Evolutionary conservation across 2,113 vertebrate genomes (phyloP).

Genomic region (Xyliphius kryptos): DNA sequence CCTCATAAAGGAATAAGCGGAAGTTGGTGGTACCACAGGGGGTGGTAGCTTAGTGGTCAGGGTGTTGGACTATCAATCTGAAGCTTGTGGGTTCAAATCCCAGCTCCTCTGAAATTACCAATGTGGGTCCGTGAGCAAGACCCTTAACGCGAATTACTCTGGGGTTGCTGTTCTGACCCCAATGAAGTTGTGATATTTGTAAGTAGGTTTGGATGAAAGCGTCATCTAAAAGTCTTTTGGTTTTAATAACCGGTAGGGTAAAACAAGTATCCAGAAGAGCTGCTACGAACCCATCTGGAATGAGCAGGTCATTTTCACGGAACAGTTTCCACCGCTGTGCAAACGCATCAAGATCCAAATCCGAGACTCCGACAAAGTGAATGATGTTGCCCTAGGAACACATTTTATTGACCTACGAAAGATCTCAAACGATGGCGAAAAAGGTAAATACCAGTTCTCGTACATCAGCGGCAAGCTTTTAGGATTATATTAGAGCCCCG

Average conservation of each 20-base stretch:
- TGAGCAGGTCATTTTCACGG: slow-evolving; percentile 88
- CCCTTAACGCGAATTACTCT: too few relatives aligned
- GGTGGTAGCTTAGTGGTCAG: too few relatives aligned
- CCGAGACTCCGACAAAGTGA: slow-evolving; percentile 94
- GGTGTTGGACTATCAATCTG: too few relatives aligned
- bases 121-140: too few relatives aligned
- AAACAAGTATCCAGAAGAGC: slow-evolving; percentile 90
- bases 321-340: slow-evolving; percentile 94
- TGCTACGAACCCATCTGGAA: slow-evolving; percentile 97
- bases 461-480: neutral
- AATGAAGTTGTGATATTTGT: too few relatives aligned
- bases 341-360: slow-evolving; percentile 92
- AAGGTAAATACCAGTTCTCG: slow-evolving; percentile 67
- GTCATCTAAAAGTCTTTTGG: slow-evolving; percentile 17
- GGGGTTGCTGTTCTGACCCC: too few relatives aligned
- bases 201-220: too few relatives aligned
- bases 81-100: too few relatives aligned
- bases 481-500: neutral
- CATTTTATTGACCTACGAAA: slow-evolving; percentile 91
- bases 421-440: slow-evolving; percentile 93
- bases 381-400: slow-evolving; percentile 91
- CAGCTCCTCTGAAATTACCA: too few relatives aligned
- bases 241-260: slow-evolving; percentile 84
- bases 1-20: too few relatives aligned
- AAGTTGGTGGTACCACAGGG: too few relatives aligned